phyloP scores from a whole-genome alignment of 2,888 invertebrate species.

The Dastarcus helophoroides region DNA sequence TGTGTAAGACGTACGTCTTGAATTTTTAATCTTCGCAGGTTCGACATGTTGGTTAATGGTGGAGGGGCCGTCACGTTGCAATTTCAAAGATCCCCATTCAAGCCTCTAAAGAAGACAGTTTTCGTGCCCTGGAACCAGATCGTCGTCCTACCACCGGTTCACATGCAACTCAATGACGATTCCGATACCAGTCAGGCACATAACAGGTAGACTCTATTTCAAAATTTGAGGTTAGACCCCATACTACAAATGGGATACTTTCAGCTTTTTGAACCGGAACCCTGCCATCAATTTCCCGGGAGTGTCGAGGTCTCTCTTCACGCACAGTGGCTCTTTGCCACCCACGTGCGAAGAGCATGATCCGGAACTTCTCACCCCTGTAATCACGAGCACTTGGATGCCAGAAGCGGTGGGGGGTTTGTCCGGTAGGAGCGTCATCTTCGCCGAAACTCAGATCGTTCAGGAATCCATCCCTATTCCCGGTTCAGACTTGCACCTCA shows the following conservation, averaged over 20 bases:
- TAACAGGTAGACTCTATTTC: constrained; percentile 20
- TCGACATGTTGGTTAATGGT: constrained; percentile 97
- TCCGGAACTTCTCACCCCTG: constrained; percentile 72
- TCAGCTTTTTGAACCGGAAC: constrained; percentile 29
- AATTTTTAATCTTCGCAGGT: constrained; percentile 47
- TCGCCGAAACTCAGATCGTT: constrained; percentile 91
- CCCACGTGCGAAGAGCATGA: constrained; percentile 75
- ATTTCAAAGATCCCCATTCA: constrained; percentile 92
- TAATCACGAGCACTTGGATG: constrained; percentile 83
- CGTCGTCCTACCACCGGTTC: constrained; percentile 79
- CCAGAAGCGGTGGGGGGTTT: constrained; percentile 80
- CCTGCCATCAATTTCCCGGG: constrained; percentile 44
- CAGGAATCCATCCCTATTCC: constrained; percentile 92
- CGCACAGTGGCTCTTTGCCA: constrained; percentile 40
- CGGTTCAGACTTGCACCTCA: constrained; percentile 83
- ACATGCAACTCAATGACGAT: constrained; percentile 75
- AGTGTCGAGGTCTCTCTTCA: constrained; percentile 43
- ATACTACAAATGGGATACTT: constrained; percentile 9
- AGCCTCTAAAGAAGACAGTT: constrained; percentile 75
- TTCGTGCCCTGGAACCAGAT: constrained; percentile 98
- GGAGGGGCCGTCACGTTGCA: constrained; percentile 95
- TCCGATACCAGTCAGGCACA: constrained; percentile 27
- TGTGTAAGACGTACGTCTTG: no score
- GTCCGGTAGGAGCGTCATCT: constrained; percentile 70
- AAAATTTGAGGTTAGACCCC: not conserved